Base-by-base conservation (phyloP, 2,113 vertebrate species). In the Perccottus glenii region DNA sequence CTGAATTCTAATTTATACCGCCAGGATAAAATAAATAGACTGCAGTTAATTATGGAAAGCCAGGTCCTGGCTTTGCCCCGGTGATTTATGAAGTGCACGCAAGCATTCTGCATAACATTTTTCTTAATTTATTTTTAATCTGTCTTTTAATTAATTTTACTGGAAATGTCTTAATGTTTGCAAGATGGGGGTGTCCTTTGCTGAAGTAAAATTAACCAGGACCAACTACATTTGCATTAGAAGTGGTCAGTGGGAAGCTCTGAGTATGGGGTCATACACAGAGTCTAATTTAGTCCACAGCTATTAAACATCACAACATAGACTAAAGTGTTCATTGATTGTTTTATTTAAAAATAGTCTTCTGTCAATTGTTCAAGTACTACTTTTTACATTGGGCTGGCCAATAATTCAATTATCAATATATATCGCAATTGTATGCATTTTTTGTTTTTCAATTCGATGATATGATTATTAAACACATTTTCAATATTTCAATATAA, bases 41-140 rank as follows among this genome's bases (percentile, higher is more conserved):
- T 95, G 93, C 93, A 94, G 93, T 97, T 98, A 98, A 98, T 98
- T 98, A 92, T 84, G 94, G 93, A 88, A 92, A 93, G 93, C 92
- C 92, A 73, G 92, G 93, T 94, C 94, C 90, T 90, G 92, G 94
- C 95, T 94, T 93, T 92, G 90, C 93, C 92, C 92, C 38, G 92
- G 81, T 98, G 97, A 98, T 98, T 98, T 97, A 98, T 95, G 96
- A 95, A 96, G 94, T 93, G 81, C 82, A 87, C 91, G 91, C 90
- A 88, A 87, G 92, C 93, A 92, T 95, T 94, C 93, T 93, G 94
- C 94, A 93, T 95, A 59, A 93, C 96, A 98, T 98, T 98, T 95
- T 96, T 98, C 96, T 96, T 97, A 96, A 98, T 98, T 96, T 96
- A 95, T 97, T 98, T 98, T 96, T 96, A 97, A 98, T 97, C 94